Evolutionary conservation across 1,140 invertebrate genomes (phyloP).

Genomic region (Listronotus oregonensis): DNA sequence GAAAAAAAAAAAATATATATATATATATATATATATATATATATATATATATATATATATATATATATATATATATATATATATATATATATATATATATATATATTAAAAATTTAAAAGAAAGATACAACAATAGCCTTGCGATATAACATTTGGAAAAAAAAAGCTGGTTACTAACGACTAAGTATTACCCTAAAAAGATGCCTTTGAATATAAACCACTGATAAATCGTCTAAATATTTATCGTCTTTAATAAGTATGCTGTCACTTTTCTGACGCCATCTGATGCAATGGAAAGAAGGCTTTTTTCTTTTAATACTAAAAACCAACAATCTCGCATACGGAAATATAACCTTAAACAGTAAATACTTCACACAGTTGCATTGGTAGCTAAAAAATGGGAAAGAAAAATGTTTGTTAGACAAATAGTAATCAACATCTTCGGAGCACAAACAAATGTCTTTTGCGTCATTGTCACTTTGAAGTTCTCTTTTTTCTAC

Average conservation of each 20-base stretch:
- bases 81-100: too few relatives aligned
- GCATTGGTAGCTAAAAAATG: conserved; percentile 13
- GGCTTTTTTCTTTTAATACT: conserved; percentile 23
- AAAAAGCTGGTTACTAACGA: too few relatives aligned
- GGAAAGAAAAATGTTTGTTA: conserved; percentile 5
- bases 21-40: too few relatives aligned
- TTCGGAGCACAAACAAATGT: conserved; percentile 17
- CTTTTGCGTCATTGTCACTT: not conserved
- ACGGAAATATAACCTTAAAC: conserved; percentile 21
- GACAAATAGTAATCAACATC: conserved; percentile 9
- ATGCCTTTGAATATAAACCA: not conserved
- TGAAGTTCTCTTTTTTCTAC: not conserved
- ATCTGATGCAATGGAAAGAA: conserved; percentile 21
- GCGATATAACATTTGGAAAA: too few relatives aligned
- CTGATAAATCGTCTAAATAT: not conserved
- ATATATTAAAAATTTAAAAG: too few relatives aligned
- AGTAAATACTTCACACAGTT: conserved; percentile 19
- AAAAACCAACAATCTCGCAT: conserved; percentile 24
- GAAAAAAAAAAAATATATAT: too few relatives aligned
- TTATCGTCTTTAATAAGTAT: not conserved
- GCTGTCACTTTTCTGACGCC: not conserved
- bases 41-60: too few relatives aligned
- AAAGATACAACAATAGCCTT: too few relatives aligned
- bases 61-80: too few relatives aligned
- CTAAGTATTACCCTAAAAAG: conserved; percentile 8